These are phyloP conservation scores for Zaprionus obscuricornis DNA, from an alignment of 2,888 invertebrate genomes.

Conservation along the genomic window DNA sequence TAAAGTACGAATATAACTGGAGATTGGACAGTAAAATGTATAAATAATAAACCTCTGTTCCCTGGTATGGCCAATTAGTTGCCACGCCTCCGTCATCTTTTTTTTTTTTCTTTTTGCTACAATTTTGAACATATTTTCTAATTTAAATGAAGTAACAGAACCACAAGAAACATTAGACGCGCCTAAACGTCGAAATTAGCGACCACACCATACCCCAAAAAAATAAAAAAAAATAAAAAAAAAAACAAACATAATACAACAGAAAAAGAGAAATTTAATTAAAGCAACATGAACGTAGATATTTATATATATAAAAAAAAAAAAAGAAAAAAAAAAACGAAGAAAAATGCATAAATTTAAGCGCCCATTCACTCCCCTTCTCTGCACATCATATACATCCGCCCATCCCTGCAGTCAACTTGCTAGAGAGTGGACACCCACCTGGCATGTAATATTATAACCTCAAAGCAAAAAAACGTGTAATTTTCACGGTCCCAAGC, in stretches of 20 bases:
- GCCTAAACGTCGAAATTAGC: constrained; percentile 75
- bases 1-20: constrained; percentile 26
- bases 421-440: constrained; percentile 46
- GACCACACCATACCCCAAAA: constrained; percentile 36
- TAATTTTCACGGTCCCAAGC: constrained; percentile 74
- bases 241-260: constrained; percentile 7
- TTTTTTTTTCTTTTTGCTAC: constrained; percentile 2
- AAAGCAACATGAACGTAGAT: constrained; percentile 56
- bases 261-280: constrained; percentile 73
- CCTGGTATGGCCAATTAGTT: constrained; percentile 57
- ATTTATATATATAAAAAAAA: background rate
- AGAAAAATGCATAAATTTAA: constrained; percentile 70
- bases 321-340: constrained; percentile 38
- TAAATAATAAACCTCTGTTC: constrained; percentile 70
- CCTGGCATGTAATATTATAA: constrained; percentile 64
- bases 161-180: constrained; percentile 65
- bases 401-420: no score
- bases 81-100: constrained; percentile 24
- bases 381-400: constrained; percentile 13
- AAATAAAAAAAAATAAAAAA: constrained; percentile 13
- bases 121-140: constrained; percentile 62
- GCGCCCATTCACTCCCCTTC: constrained; percentile 2
- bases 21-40: constrained; percentile 43
- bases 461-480: constrained; percentile 63
- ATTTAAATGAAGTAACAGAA: constrained; percentile 63